A percentile compares a stretch with the other conserved stretches of the same genome.
Evolutionary conservation across 2,888 invertebrate genomes (phyloP).

Genomic region (Escarpia spicata): DNA sequence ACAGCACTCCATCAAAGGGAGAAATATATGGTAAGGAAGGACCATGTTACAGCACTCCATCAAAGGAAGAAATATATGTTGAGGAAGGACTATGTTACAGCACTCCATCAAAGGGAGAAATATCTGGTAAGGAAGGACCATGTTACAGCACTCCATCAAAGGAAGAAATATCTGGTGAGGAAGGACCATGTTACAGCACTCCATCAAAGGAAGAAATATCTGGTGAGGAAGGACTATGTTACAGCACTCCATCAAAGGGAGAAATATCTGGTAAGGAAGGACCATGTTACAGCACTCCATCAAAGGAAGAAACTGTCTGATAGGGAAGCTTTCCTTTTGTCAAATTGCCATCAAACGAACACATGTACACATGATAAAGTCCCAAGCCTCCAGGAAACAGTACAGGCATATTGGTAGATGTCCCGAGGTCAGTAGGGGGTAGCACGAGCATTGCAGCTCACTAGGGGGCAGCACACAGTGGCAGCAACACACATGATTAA

Average conservation of each 20-base stretch:
- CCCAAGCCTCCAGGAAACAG: not conserved
- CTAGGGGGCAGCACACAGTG: not conserved
- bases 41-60: no score
- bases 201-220: not conserved
- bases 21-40: not conserved
- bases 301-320: not conserved
- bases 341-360: not conserved
- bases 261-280: no score
- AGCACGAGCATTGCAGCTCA: constrained; percentile 10
- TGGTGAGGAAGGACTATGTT: no score
- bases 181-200: no score
- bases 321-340: not conserved
- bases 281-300: no score
- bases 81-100: no score
- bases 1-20: not conserved
- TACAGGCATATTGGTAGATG: not conserved
- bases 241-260: not conserved
- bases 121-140: not conserved
- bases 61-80: not conserved
- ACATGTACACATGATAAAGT: not conserved
- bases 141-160: no score
- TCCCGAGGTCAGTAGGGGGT: not conserved
- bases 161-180: not conserved
- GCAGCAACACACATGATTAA: not conserved
- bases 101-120: not conserved